Conservation (phyloP, 2,797 vertebrate genomes). For the Galago senegalensis region DNA sequence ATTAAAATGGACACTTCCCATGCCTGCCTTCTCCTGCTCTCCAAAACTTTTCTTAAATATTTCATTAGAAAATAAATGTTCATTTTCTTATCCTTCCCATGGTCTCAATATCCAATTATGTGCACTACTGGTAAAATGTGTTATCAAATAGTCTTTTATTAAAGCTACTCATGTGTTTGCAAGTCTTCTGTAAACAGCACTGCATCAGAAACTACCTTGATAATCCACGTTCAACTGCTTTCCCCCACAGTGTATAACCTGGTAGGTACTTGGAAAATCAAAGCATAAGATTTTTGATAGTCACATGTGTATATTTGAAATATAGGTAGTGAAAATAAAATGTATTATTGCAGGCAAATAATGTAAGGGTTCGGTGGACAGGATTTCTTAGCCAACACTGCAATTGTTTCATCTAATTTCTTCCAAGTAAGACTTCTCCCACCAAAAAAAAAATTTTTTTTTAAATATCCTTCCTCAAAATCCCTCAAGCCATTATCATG, state of each 20-base stretch:
- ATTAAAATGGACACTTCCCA: constrained; percentile 39
- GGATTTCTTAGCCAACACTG: background rate
- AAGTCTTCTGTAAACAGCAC: background rate
- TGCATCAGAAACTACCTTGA: background rate
- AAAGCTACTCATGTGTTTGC: background rate
- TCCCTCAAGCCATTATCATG: background rate
- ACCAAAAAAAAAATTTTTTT: background rate
- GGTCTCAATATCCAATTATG: background rate
- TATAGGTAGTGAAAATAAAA: background rate
- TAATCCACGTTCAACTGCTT: background rate
- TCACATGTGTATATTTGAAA: background rate
- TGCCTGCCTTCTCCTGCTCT: background rate
- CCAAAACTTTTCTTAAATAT: background rate
- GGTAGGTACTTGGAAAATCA: background rate
- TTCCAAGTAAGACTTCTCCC: background rate
- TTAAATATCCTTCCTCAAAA: background rate
- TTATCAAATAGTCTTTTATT: background rate
- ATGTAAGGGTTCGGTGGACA: accelerated
- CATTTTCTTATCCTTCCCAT: background rate
- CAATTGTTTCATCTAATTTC: constrained; percentile 27
- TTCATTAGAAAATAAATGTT: constrained; percentile 41
- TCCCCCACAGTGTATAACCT: too few relatives aligned
- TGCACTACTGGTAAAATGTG: background rate
- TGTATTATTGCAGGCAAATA: background rate
- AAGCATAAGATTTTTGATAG: background rate